Conservation (phyloP, 2,113 vertebrate species). For the Chaetura pelagica region DNA sequence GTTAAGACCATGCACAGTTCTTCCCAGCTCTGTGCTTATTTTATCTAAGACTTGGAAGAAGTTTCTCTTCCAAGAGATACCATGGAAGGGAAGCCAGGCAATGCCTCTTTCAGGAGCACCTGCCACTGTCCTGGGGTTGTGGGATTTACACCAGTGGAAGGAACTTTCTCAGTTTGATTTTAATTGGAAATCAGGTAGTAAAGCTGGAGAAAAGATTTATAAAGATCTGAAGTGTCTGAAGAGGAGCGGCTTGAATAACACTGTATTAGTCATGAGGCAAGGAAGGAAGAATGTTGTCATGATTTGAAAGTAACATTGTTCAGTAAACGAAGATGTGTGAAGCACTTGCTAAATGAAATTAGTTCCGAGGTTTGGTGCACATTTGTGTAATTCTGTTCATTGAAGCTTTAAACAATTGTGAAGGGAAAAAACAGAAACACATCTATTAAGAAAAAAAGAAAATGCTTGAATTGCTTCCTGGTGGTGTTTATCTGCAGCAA, state of each 20-base stretch:
- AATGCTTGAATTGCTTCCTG: conserved; percentile 68
- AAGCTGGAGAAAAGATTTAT: conserved; percentile 31
- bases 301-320: conserved; percentile 77
- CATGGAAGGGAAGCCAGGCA: background rate
- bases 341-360: conserved; percentile 77
- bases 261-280: conserved; percentile 81
- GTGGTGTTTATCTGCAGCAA: conserved; percentile 66
- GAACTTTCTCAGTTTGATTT: conserved; percentile 48
- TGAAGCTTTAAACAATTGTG: conserved; percentile 78
- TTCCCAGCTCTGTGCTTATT: background rate
- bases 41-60: background rate
- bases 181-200: conserved; percentile 74
- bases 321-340: conserved; percentile 76
- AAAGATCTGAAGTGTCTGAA: conserved; percentile 64
- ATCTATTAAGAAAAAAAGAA: conserved; percentile 51
- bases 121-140: background rate
- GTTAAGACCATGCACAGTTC: background rate
- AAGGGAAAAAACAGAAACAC: conserved; percentile 67
- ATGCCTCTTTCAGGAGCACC: background rate
- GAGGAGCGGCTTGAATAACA: conserved; percentile 70
- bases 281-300: conserved; percentile 72
- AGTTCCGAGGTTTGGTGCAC: conserved; percentile 68
- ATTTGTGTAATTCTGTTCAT: conserved; percentile 74
- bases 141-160: background rate
- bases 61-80: background rate